phyloP scores from a whole-genome alignment of 1,140 invertebrate genomes.

The Habropoda laboriosa region DNA sequence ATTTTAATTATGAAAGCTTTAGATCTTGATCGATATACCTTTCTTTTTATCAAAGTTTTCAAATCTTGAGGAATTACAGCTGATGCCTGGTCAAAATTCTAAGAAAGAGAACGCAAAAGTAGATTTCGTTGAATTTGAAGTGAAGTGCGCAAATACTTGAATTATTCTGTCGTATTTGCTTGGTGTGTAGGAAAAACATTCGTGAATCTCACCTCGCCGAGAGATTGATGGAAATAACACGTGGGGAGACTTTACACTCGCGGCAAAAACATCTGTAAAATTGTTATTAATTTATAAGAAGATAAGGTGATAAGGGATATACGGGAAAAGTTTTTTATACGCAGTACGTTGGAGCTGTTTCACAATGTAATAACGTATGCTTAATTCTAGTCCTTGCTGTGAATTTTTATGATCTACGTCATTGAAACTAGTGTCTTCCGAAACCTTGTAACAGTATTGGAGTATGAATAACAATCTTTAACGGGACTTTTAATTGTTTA shows the following conservation, averaged over 20 bases:
- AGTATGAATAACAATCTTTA: too few species aligned
- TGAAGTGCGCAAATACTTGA: too few species aligned
- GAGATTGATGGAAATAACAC: not conserved
- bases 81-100: too few species aligned
- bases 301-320: not conserved
- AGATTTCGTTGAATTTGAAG: too few species aligned
- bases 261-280: conserved; percentile 1
- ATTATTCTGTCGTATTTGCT: too few species aligned
- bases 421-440: not conserved
- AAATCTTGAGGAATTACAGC: too few species aligned
- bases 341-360: not conserved
- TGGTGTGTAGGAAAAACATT: not conserved
- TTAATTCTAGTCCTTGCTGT: not conserved
- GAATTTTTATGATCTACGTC: not conserved
- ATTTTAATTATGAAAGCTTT: too few species aligned
- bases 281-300: not conserved
- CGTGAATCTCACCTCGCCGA: not conserved
- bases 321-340: not conserved
- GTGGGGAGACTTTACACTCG: not conserved
- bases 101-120: too few species aligned
- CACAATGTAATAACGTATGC: not conserved
- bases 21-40: too few species aligned
- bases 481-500: too few species aligned
- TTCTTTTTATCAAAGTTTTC: too few species aligned
- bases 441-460: too few species aligned